Conservation (phyloP, 2,113 vertebrate species). For the Cygnus atratus region DNA sequence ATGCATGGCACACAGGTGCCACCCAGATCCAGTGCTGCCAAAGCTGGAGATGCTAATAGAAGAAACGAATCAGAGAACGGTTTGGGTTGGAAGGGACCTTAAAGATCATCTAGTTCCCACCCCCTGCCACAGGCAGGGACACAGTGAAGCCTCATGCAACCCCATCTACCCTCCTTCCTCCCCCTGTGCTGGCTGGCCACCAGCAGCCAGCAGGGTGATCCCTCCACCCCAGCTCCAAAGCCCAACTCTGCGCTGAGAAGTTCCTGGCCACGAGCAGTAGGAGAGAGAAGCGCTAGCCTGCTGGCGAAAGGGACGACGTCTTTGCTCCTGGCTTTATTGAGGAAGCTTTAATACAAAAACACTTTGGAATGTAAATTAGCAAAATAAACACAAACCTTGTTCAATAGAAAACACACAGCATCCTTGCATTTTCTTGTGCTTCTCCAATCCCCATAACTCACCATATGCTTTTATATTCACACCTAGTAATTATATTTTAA, state of each 20-base stretch:
- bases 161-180: background rate
- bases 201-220: background rate
- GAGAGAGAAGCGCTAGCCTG: background rate
- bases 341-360: background rate
- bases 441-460: background rate
- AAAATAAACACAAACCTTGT: accelerated
- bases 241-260: background rate
- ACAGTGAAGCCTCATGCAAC: background rate
- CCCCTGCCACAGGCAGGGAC: too few species aligned
- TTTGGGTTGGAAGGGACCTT: too few species aligned
- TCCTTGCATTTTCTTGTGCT: background rate
- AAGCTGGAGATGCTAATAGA: background rate
- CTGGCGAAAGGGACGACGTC: accelerated
- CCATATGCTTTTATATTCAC: background rate
- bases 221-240: too few species aligned
- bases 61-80: background rate
- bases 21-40: background rate
- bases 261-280: too few species aligned
- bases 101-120: too few species aligned
- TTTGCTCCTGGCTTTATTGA: background rate
- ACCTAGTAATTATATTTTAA: background rate
- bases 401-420: accelerated
- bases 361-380: background rate
- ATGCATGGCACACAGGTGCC: background rate
- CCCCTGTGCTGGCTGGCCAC: background rate